phyloP scores from a whole-genome alignment of 2,797 vertebrate species.

The Karalla daura region DNA sequence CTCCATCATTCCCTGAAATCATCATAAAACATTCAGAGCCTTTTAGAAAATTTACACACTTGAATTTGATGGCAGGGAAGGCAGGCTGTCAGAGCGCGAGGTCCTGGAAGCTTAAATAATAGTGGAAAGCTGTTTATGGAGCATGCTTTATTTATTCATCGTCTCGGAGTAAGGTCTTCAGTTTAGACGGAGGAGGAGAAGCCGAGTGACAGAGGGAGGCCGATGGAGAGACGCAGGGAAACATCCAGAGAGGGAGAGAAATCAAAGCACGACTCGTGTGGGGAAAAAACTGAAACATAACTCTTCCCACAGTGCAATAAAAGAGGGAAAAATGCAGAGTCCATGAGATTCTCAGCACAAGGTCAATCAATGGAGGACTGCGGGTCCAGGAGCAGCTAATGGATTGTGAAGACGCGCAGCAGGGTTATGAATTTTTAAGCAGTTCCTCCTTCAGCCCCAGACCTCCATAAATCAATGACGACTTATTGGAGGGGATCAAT shows the following conservation, averaged over 20 bases:
- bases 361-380: constrained; percentile 97
- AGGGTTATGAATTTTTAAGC: constrained; percentile 98
- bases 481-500: constrained; percentile 99
- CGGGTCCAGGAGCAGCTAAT: constrained; percentile 94
- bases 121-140: constrained; percentile 99
- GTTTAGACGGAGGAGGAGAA: constrained; percentile 86
- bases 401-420: constrained; percentile 96
- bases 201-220: constrained; percentile 46
- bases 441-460: constrained; percentile 89
- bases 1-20: constrained; percentile 98
- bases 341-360: constrained; percentile 92
- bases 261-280: constrained; percentile 90
- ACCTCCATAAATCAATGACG: constrained; percentile 98
- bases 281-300: constrained; percentile 90
- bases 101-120: constrained; percentile 95
- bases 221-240: constrained; percentile 47
- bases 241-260: constrained; percentile 67
- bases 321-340: constrained; percentile 81
- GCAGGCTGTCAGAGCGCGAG: constrained; percentile 90
- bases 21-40: constrained; percentile 99
- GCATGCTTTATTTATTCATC: constrained; percentile 99
- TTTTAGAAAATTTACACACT: constrained; percentile 99
- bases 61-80: constrained; percentile 94
- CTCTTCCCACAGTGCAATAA: constrained; percentile 89
- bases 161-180: constrained; percentile 91